Conservation (phyloP, 2,888 invertebrate genomes). For the Hofmannophila pseudospretella region DNA sequence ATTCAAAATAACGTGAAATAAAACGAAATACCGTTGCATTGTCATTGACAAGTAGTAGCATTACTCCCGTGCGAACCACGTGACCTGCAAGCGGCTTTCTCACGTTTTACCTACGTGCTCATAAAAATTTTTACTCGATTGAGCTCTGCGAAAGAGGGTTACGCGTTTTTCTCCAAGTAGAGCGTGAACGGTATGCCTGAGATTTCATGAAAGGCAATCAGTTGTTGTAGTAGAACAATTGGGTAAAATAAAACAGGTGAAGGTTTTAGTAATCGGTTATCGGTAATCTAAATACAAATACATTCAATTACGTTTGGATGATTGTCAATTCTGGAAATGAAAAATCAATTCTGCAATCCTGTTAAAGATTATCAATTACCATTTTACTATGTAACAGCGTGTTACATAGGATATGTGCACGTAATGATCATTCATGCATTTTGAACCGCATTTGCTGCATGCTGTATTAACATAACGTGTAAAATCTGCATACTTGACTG, state of each 20-base stretch:
- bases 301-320: too few relatives aligned
- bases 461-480: conserved; percentile 5
- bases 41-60: conserved; percentile 6
- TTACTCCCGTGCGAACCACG: conserved; percentile 10
- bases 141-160: conserved; percentile 2
- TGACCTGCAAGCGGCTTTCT: conserved; percentile 7
- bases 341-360: too few relatives aligned
- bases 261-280: too few relatives aligned
- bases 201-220: neutral
- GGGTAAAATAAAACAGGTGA: too few relatives aligned
- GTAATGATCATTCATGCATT: conserved; percentile 2
- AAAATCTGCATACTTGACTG: conserved; percentile 4
- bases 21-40: conserved; percentile 9
- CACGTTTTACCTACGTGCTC: conserved; percentile 9
- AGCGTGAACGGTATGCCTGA: conserved; percentile 5
- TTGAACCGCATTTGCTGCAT: neutral
- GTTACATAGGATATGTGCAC: neutral
- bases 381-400: neutral
- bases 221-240: too few relatives aligned
- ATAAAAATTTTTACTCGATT: conserved; percentile 5
- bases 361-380: too few relatives aligned
- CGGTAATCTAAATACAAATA: too few relatives aligned
- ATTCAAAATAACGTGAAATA: conserved; percentile 3
- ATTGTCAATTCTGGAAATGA: too few relatives aligned
- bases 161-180: conserved; percentile 6